Conservation (phyloP, 2,113 vertebrate species). For the Ia io region DNA sequence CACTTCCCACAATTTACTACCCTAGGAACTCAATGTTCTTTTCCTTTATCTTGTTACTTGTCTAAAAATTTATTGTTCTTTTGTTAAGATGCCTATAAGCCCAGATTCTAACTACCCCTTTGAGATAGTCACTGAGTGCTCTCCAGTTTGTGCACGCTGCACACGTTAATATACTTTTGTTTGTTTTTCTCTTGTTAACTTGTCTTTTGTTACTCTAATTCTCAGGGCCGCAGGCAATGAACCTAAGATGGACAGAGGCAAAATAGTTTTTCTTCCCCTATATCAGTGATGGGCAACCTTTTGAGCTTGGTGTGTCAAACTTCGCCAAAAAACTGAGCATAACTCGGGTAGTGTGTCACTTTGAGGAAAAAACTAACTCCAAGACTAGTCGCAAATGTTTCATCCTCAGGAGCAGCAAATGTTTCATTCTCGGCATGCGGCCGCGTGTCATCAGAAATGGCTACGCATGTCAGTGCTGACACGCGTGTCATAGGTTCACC, state of each 20-base stretch:
- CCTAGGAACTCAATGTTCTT: not conserved
- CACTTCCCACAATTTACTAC: not conserved
- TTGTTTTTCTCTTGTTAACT: not conserved
- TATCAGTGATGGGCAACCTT: no score
- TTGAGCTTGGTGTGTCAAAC: no score
- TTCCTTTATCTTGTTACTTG: not conserved
- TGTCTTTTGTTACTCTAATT: not conserved
- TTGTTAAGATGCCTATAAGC: not conserved
- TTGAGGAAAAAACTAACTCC: no score
- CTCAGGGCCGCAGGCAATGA: not conserved
- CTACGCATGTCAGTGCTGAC: no score
- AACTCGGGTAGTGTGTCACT: no score
- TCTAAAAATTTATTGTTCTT: not conserved
- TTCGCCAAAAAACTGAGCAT: no score
- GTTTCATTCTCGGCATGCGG: no score
- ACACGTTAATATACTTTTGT: not conserved
- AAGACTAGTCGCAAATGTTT: no score
- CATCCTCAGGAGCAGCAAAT: no score
- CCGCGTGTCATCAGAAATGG: no score
- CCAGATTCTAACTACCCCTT: not conserved
- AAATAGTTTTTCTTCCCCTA: not conserved
- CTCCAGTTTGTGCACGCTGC: not conserved
- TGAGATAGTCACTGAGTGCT: not conserved
- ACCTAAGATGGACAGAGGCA: not conserved
- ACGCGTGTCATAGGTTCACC: no score